Evolutionary conservation across 2,797 vertebrate species (phyloP).

Genomic region (Epinephelus awoara): DNA sequence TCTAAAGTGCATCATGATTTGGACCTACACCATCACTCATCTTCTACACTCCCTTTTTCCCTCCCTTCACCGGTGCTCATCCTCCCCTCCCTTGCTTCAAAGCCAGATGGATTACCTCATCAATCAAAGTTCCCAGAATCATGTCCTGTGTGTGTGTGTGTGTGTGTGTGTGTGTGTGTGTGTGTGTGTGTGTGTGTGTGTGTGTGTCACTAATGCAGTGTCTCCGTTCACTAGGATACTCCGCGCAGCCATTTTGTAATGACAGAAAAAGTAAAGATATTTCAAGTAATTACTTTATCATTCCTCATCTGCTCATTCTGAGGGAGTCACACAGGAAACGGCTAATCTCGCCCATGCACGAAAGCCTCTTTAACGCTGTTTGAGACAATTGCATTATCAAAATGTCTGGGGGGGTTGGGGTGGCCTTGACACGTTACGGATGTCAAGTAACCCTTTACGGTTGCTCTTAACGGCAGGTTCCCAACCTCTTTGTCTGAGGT

Average conservation of each 20-base stretch:
- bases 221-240: constrained; percentile 48
- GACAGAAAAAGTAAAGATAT: constrained; percentile 8
- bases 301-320: constrained; percentile 30
- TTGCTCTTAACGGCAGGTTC: not conserved
- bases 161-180: constrained; percentile 46
- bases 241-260: constrained; percentile 55
- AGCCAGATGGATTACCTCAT: constrained; percentile 82
- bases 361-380: constrained; percentile 38
- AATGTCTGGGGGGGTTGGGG: constrained; percentile 18
- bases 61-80: constrained; percentile 38
- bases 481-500: too few species aligned
- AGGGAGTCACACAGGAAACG: constrained; percentile 45
- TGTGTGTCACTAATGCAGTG: constrained; percentile 49
- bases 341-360: constrained; percentile 41
- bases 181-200: constrained; percentile 28
- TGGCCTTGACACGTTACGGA: constrained; percentile 13
- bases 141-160: constrained; percentile 55
- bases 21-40: constrained; percentile 65
- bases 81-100: constrained; percentile 60
- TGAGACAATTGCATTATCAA: constrained; percentile 38
- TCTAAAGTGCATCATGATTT: constrained; percentile 62
- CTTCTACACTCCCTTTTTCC: constrained; percentile 52
- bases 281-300: constrained; percentile 49
- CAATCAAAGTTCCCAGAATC: constrained; percentile 80
- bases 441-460: constrained; percentile 10